Conservation (phyloP, 2,888 invertebrate genomes). For the Ochlodes sylvanus region DNA sequence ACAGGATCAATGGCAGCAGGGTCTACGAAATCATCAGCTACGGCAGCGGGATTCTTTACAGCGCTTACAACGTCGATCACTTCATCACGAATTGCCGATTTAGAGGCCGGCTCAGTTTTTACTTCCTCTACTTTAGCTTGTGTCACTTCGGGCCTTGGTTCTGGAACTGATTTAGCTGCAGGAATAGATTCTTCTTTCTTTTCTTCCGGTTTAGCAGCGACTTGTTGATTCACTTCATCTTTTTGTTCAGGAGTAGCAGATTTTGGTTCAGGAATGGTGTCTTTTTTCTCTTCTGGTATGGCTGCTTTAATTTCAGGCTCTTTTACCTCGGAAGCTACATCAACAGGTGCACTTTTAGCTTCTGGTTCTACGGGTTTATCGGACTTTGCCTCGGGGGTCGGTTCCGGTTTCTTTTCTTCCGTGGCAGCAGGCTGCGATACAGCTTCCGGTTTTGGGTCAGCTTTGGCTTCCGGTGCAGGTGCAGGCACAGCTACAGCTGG, state of each 20-base stretch:
- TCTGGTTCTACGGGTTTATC: slow-evolving; percentile 51
- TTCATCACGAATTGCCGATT: slow-evolving; percentile 58
- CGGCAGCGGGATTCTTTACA: slow-evolving; percentile 60
- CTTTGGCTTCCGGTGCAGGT: slow-evolving; percentile 52
- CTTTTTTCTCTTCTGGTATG: slow-evolving; percentile 51
- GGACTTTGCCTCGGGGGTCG: slow-evolving; percentile 50
- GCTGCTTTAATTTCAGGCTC: slow-evolving; percentile 52
- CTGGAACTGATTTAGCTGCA: slow-evolving; percentile 49
- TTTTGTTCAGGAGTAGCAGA: slow-evolving; percentile 47
- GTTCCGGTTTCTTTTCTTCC: slow-evolving; percentile 50
- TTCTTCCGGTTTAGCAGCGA: slow-evolving; percentile 53
- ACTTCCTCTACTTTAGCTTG: slow-evolving; percentile 63
- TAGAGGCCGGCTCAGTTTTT: slow-evolving; percentile 54
- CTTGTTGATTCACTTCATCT: slow-evolving; percentile 53
- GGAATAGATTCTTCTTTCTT: slow-evolving; percentile 53
- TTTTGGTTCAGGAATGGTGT: slow-evolving; percentile 55
- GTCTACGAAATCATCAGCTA: slow-evolving; percentile 69
- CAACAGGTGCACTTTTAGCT: slow-evolving; percentile 45
- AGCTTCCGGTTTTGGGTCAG: slow-evolving; percentile 53
- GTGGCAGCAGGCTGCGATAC: slow-evolving; percentile 52
- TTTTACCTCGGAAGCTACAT: slow-evolving; percentile 37
- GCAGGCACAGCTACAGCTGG: slow-evolving; percentile 63
- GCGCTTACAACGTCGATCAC: slow-evolving; percentile 66
- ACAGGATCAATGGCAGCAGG: slow-evolving; percentile 59
- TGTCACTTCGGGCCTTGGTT: slow-evolving; percentile 51